These are phyloP conservation scores for Drosophila sulfurigaster DNA, from an alignment of 1,140 invertebrate genomes.

Conservation along the genomic window DNA sequence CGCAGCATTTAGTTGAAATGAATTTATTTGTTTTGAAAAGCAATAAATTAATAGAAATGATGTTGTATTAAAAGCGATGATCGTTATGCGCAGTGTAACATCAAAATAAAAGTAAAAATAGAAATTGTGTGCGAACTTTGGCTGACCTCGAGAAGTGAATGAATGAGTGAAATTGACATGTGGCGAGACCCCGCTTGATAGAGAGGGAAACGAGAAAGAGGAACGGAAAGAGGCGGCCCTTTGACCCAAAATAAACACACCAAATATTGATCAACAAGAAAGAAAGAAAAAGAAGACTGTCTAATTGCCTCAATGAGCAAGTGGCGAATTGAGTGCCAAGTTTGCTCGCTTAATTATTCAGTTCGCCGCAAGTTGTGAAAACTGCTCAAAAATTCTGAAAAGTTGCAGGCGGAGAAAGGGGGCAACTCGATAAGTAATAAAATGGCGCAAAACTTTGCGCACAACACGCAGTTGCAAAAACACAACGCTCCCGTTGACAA, in stretches of 20 bases:
- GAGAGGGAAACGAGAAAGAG: not conserved
- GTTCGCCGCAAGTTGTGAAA: not conserved
- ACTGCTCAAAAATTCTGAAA: constrained; percentile 30
- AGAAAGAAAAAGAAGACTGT: not conserved
- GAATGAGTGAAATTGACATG: constrained; percentile 19
- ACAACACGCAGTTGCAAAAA: constrained; percentile 20
- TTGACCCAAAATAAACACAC: constrained; percentile 12
- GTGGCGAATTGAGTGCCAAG: constrained; percentile 1
- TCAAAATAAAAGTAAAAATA: not conserved
- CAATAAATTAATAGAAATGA: too few species aligned
- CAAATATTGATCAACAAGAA: constrained; percentile 21
- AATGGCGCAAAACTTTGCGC: not conserved
- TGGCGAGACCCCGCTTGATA: not conserved
- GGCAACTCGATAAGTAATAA: constrained; percentile 12
- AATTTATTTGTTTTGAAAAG: not conserved
- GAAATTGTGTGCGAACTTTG: not conserved
- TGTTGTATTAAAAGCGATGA: not conserved
- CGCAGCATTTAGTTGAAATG: too few species aligned
- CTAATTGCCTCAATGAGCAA: constrained; percentile 20
- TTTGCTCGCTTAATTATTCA: constrained; percentile 39
- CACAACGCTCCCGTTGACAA: not conserved
- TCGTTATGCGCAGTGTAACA: not conserved
- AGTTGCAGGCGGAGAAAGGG: not conserved
- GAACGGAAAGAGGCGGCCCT: not conserved
- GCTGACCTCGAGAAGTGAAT: constrained; percentile 2